phyloP scores from a whole-genome alignment of 2,888 invertebrate species.

The Pteria penguin region DNA sequence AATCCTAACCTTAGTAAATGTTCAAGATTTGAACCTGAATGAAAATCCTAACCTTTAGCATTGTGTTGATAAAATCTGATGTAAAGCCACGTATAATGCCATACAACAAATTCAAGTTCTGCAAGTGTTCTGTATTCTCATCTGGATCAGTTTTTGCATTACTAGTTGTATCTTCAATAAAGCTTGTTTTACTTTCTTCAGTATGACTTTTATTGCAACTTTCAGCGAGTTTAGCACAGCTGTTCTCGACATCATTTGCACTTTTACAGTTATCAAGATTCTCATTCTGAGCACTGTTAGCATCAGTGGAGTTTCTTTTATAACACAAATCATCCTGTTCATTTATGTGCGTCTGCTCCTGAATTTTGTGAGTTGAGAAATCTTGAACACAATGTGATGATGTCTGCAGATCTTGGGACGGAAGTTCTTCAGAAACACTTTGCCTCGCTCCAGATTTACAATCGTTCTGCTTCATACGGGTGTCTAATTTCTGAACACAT shows the following conservation, averaged over 20 bases:
- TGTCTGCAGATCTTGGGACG: too few relatives aligned
- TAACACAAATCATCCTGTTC: neutral
- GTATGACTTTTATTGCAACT: neutral
- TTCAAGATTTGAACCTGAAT: too few relatives aligned
- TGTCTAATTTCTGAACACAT: too few relatives aligned
- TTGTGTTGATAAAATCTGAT: constrained; percentile 31
- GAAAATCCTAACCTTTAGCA: constrained; percentile 30
- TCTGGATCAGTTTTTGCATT: neutral
- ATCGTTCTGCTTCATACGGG: too few relatives aligned
- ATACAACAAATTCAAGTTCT: constrained; percentile 25
- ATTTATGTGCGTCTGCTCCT: too few relatives aligned
- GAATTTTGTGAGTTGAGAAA: too few relatives aligned
- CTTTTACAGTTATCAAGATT: neutral
- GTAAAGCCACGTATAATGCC: constrained; percentile 35
- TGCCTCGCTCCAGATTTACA: too few relatives aligned
- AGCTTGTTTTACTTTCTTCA: neutral
- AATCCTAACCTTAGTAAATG: too few relatives aligned
- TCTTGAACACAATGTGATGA: too few relatives aligned
- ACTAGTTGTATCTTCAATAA: constrained; percentile 10
- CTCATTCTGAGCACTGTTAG: neutral
- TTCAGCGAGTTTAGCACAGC: neutral
- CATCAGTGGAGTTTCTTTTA: neutral
- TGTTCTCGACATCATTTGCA: neutral
- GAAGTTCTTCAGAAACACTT: too few relatives aligned
- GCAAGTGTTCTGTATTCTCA: constrained; percentile 13